Conservation (phyloP, 2,797 vertebrate species). For the Aphelocoma californica region DNA sequence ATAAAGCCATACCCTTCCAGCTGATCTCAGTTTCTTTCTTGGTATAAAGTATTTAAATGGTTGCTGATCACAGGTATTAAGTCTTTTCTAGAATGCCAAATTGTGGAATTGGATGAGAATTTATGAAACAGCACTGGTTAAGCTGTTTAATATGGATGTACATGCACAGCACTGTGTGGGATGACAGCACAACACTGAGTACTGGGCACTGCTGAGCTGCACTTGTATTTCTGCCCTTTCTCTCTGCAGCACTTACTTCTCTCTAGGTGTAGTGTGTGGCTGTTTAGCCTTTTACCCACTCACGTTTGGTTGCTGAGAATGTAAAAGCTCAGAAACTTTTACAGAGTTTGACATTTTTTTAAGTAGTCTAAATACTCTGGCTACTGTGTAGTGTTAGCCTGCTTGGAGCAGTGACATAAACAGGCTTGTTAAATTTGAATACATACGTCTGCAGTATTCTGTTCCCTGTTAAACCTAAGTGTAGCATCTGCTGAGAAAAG, state of each 20-base stretch:
- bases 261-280: not conserved
- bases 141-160: not conserved
- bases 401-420: not conserved
- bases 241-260: not conserved
- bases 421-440: not conserved
- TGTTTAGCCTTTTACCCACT: not conserved
- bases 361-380: not conserved
- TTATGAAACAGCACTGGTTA: not conserved
- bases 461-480: not conserved
- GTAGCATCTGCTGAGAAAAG: not conserved
- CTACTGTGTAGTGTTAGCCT: not conserved
- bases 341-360: not conserved
- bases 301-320: not conserved
- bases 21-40: not conserved
- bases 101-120: not conserved
- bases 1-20: not conserved
- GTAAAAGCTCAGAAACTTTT: not conserved
- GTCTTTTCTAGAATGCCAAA: not conserved
- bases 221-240: not conserved
- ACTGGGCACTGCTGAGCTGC: not conserved
- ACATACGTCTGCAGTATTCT: not conserved
- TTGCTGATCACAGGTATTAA: not conserved
- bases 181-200: not conserved
- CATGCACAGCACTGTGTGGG: not conserved
- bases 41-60: not conserved